These are phyloP conservation scores for Megalopta genalis DNA, from an alignment of 1,140 invertebrate genomes.

Conservation along the genomic window DNA sequence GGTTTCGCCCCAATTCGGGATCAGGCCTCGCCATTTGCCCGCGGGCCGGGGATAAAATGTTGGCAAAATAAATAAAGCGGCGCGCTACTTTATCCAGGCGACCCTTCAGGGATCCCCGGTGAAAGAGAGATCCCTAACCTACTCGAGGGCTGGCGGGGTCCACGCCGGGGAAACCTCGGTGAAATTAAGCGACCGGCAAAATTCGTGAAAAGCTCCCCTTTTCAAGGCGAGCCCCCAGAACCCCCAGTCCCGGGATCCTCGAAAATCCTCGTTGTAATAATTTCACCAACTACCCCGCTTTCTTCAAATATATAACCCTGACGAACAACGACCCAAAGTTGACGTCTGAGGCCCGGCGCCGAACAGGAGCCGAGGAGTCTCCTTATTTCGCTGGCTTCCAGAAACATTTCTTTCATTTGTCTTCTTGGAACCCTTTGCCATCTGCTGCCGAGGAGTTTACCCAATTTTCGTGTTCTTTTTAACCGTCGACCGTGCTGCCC, in stretches of 20 bases:
- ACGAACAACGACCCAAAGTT: too few relatives aligned
- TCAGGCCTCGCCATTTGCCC: slow-evolving; percentile 4
- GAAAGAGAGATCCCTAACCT: slow-evolving; percentile 14
- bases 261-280: slow-evolving; percentile 33
- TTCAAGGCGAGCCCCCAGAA: neutral
- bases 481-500: too few relatives aligned
- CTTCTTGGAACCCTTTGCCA: too few relatives aligned
- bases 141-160: neutral
- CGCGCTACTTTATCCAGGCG: slow-evolving; percentile 13
- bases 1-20: slow-evolving; percentile 29
- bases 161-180: slow-evolving; percentile 15
- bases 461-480: too few relatives aligned
- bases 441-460: too few relatives aligned
- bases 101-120: slow-evolving; percentile 22
- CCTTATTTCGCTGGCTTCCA: too few relatives aligned
- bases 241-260: too few relatives aligned
- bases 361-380: too few relatives aligned
- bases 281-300: neutral
- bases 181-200: slow-evolving; percentile 53
- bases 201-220: slow-evolving; percentile 44
- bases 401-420: too few relatives aligned
- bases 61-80: slow-evolving; percentile 59
- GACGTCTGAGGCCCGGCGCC: too few relatives aligned
- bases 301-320: neutral
- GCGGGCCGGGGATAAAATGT: slow-evolving; percentile 40